phyloP scores from a whole-genome alignment of 2,113 vertebrate genomes.

The Dipodomys spectabilis region DNA sequence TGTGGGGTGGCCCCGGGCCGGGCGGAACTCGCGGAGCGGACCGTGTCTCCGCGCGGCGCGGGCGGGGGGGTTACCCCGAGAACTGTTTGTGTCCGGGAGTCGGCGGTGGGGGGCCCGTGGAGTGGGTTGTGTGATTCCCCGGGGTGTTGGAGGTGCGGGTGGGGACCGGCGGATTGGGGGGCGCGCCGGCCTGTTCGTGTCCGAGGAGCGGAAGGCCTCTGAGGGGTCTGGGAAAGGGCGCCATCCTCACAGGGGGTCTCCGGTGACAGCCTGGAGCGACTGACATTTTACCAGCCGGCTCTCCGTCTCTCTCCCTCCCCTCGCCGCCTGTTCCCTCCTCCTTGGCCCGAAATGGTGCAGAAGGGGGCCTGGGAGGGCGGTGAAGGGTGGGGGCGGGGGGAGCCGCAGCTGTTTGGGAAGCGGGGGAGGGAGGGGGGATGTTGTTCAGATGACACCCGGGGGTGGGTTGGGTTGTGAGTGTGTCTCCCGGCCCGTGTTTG shows the following conservation, averaged over 20 bases:
- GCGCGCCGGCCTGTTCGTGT: background rate
- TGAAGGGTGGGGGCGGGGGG: slow-evolving; percentile 70
- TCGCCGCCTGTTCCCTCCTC: slow-evolving; percentile 75
- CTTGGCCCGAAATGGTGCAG: slow-evolving; percentile 80
- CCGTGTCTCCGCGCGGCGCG: background rate
- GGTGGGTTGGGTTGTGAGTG: slow-evolving; percentile 71
- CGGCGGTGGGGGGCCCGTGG: slow-evolving; percentile 36
- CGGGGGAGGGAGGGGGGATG: slow-evolving; percentile 74
- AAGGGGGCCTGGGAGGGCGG: slow-evolving; percentile 76
- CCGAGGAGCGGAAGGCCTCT: background rate
- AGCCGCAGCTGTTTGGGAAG: slow-evolving; percentile 81
- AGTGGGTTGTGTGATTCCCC: slow-evolving; percentile 8
- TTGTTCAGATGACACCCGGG: slow-evolving; percentile 74
- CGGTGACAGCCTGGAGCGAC: slow-evolving; percentile 74
- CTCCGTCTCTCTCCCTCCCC: slow-evolving; percentile 58
- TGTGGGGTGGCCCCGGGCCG: slow-evolving; percentile 21
- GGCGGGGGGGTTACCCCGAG: background rate
- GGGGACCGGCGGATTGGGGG: slow-evolving; percentile 27
- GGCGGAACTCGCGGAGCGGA: slow-evolving; percentile 32
- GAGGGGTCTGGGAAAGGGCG: slow-evolving; percentile 34
- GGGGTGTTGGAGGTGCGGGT: slow-evolving; percentile 8
- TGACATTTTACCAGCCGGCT: slow-evolving; percentile 80
- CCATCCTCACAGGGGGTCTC: slow-evolving; percentile 63
- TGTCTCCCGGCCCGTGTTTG: slow-evolving; percentile 40
- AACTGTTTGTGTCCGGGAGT: slow-evolving; percentile 53